Base-by-base conservation (phyloP, 2,888 invertebrate species). In the Leptothorax acervorum region DNA sequence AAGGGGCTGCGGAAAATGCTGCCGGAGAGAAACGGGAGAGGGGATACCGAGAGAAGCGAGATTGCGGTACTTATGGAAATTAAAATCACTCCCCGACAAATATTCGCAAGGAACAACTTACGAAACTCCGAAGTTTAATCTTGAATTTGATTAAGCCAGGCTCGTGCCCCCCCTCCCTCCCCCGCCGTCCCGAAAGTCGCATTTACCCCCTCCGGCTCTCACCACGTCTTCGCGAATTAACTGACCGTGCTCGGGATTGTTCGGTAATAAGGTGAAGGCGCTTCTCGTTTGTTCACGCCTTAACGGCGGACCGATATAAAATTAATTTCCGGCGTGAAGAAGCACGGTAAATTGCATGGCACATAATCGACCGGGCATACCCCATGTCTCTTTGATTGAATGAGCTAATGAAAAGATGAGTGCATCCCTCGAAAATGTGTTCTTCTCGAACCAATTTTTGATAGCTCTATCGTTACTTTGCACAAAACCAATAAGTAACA, bases 21-120 rank as follows among this genome's bases (percentile, higher is more conserved):
- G 42, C 35, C 31, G 60, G 45, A 60, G 66, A 55, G 9, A 9
- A 75, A 45, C 31, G 9, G 9, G 42, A 6, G 35, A 35, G 35
- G 35, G n/a, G 11, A 84, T 45, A 62, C 53, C 35, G 68, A 53
- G 63, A 75, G 68, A 73, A 63, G 85, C 85, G 89, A 89, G 88
- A 91, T 92, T 91, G 91, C 92, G 88, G 90, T 92, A 92, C 93
- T 94, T 94, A 93, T 93, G 93, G 92, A 94, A 94, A 94, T 94
- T 92, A 93, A 93, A 93, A 92, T 92, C 91, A 88, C 78, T 89
- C 90, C 82, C 89, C 91, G 90, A 92, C 92, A 92, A 92, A 93
- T 91, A 92, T 91, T 91, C 92, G 87, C 89, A 89, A 84, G 88
- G 86, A 89, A 88, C 90, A 87, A 90, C 90, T 91, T 91, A 89